phyloP scores from a whole-genome alignment of 1,140 invertebrate species.

The Calephelis virginiensis region DNA sequence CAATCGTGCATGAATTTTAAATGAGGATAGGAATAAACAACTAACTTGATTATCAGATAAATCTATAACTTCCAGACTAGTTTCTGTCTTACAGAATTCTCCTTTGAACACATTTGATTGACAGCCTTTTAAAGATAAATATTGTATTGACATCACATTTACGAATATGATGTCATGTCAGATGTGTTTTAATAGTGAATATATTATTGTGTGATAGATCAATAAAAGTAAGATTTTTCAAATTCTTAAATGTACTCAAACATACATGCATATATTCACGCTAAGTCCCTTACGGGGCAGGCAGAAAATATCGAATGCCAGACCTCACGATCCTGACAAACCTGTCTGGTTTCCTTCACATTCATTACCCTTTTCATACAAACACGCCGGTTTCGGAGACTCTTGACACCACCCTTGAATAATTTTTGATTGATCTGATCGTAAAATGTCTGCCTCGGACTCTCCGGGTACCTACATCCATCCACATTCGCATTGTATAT shows the following conservation, averaged over 20 bases:
- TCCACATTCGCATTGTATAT: slow-evolving; percentile 3
- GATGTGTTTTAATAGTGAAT: slow-evolving; percentile 84
- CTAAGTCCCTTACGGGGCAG: too few species aligned
- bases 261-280: too few species aligned
- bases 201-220: slow-evolving; percentile 89
- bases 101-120: slow-evolving; percentile 87
- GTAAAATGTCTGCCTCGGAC: too few species aligned
- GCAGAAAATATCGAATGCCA: too few species aligned
- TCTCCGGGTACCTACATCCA: too few species aligned
- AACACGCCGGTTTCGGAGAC: too few species aligned
- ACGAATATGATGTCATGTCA: too few species aligned
- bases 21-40: slow-evolving; percentile 89
- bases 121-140: slow-evolving; percentile 84
- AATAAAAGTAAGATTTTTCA: slow-evolving; percentile 84
- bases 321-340: too few species aligned
- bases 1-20: slow-evolving; percentile 88
- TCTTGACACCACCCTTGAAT: too few species aligned
- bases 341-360: too few species aligned
- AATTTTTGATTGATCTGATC: too few species aligned
- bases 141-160: slow-evolving; percentile 83
- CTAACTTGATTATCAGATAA: slow-evolving; percentile 87
- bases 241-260: slow-evolving; percentile 84
- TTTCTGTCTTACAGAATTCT: slow-evolving; percentile 86
- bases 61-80: slow-evolving; percentile 85
- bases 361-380: too few species aligned